Evolutionary conservation across 2,797 vertebrate genomes (phyloP).

Genomic region (Pyrocephalus nanus): DNA sequence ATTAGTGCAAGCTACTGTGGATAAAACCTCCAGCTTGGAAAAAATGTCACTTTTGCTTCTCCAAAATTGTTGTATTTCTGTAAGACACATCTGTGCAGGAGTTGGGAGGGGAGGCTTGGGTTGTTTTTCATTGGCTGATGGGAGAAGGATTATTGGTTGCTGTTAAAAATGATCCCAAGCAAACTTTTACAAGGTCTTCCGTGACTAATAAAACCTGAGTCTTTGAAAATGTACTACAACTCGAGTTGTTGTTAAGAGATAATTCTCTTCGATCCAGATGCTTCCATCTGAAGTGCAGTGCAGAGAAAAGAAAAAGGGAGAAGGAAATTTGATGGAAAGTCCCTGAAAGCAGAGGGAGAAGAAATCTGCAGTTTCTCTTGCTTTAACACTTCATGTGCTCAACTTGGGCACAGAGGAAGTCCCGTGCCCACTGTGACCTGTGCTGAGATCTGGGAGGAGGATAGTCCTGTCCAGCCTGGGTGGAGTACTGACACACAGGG

Average conservation of each 20-base stretch:
- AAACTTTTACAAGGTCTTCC: slow-evolving; percentile 65
- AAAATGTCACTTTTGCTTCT: slow-evolving; percentile 22
- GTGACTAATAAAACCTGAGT: slow-evolving; percentile 61
- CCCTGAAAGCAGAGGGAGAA: not conserved
- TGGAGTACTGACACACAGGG: not conserved
- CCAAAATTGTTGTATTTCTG: not conserved
- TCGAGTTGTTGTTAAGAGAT: slow-evolving; percentile 54
- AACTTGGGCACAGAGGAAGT: not conserved
- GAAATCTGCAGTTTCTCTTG: not conserved
- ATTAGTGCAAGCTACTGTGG: not conserved
- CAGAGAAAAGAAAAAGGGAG: not conserved
- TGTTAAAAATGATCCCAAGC: slow-evolving; percentile 58
- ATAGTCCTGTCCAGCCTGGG: not conserved
- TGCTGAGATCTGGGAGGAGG: not conserved
- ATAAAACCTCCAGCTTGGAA: not conserved
- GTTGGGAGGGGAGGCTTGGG: not conserved
- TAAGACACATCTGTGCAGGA: slow-evolving; percentile 6
- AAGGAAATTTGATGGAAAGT: slow-evolving; percentile 22
- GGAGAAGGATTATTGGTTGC: slow-evolving; percentile 46
- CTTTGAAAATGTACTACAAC: slow-evolving; percentile 49
- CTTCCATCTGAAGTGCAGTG: slow-evolving; percentile 34
- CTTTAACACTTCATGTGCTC: not conserved
- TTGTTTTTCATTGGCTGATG: slow-evolving; percentile 39
- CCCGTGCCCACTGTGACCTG: not conserved
- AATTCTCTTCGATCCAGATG: slow-evolving; percentile 56